Base-by-base conservation (phyloP, 37 sponge, comb jelly and placozoan genomes). In the Cladorhizidae sp. region DNA sequence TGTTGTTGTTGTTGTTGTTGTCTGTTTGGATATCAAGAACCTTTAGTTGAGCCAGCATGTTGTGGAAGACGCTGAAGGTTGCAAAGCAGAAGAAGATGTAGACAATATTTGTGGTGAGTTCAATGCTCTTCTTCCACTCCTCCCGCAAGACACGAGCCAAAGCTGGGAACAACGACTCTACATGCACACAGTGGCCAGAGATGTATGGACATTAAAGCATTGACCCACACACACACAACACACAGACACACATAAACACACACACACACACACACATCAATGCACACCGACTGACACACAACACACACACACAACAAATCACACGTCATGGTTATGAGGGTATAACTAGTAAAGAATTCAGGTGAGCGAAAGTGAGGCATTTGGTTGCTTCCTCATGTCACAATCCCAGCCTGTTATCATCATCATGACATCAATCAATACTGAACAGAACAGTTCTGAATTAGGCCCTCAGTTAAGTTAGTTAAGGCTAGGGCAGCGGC, bases 31-130 rank as follows among this genome's bases (percentile, higher is more conserved):
- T n/a, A n/a, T n/a, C n/a, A 26, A 58, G 35, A 1, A 96, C 93
- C 77, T 95, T 98, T 77, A 96, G 89, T 26, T 94, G 78, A 2
- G 73, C 38, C 21, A 98, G 64, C n/a, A 92, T 54, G 11, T 45
- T 36, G 77, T 98, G 99, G 76, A 98, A 98, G 28, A 85, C 77
- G 23, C 95, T 86, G 74, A 96, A 98, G 64, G 93, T 93, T 21
- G 95, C 90, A 56, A 98, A 94, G 81, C 99, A 98, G 69, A 98
- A 96, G 85, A 96, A 98, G 40, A 86, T 89, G 85, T 94, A 98
- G 42, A 93, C 77, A 58, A 98, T 98, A 72, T 98, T 98, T 35
- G 90, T 96, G 38, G 97, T 51, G 32, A 98, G 84, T 35, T 96
- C 93, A 35, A 94, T 86, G 76, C 90, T 94, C 65, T 93, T 94